Evolutionary conservation across 2,113 vertebrate genomes (phyloP).

Genomic region (Gymnobelideus leadbeateri): DNA sequence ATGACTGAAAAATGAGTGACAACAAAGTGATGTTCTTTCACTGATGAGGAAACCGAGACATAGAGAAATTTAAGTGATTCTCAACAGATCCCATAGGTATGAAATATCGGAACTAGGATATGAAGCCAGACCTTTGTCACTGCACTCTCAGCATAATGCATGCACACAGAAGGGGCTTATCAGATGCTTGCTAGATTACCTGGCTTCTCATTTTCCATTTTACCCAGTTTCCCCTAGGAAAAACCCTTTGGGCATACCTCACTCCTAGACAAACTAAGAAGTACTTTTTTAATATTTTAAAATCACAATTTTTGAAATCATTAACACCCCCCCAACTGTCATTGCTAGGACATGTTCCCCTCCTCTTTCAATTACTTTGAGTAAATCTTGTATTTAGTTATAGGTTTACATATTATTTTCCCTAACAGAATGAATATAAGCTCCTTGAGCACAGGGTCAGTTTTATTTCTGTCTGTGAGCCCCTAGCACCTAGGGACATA

Average conservation of each 20-base stretch:
- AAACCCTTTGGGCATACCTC: background rate
- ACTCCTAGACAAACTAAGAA: background rate
- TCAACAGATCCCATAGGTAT: background rate
- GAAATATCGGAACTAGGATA: background rate
- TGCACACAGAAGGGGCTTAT: too few relatives aligned
- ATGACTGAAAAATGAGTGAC: too few relatives aligned
- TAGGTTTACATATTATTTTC: background rate
- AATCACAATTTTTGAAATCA: background rate
- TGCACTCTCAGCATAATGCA: background rate
- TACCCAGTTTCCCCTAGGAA: background rate
- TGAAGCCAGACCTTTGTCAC: background rate
- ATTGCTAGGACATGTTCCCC: background rate
- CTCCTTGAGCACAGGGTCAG: background rate
- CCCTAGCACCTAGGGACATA: background rate
- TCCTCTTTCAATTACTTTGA: background rate
- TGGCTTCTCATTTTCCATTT: background rate
- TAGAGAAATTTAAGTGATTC: background rate
- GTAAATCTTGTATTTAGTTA: background rate
- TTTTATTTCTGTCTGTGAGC: background rate
- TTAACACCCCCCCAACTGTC: background rate
- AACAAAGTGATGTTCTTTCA: background rate
- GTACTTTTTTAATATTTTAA: too few relatives aligned
- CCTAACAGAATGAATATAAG: background rate
- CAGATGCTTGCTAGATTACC: background rate
- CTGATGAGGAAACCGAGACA: background rate